Evolutionary conservation across 2,888 invertebrate species (phyloP).

Genomic region (Cantharis rufa): DNA sequence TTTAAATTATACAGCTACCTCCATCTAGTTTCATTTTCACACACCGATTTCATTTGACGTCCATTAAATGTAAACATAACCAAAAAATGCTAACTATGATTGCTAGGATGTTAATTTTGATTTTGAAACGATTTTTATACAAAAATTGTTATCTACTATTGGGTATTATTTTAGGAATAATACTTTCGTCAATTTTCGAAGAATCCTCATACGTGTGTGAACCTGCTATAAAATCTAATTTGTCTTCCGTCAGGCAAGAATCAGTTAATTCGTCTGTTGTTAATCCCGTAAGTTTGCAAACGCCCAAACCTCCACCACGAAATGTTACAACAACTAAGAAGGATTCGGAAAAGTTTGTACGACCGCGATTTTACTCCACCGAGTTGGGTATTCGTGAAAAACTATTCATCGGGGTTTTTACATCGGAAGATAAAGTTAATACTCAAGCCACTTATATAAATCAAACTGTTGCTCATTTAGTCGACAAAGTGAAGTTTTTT

Average conservation of each 20-base stretch:
- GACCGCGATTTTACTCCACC: constrained; percentile 92
- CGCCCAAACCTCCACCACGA: neutral
- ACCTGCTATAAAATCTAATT: neutral
- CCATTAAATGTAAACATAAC: neutral
- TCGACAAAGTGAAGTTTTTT: constrained; percentile 72
- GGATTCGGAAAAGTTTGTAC: constrained; percentile 61
- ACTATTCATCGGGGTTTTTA: constrained; percentile 84
- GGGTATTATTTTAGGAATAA: constrained; percentile 33
- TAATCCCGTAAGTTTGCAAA: neutral
- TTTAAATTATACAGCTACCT: no score
- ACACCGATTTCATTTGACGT: neutral
- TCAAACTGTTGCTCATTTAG: constrained; percentile 81
- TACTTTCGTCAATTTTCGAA: constrained; percentile 1
- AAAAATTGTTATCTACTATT: constrained; percentile 30
- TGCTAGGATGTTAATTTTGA: neutral
- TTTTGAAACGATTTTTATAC: neutral
- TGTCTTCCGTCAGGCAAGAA: neutral
- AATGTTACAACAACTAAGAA: constrained; percentile 20
- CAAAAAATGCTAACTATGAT: neutral
- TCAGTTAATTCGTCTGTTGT: neutral
- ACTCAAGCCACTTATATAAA: constrained; percentile 83
- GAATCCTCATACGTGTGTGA: neutral
- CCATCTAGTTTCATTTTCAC: no score
- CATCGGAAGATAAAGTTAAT: constrained; percentile 72
- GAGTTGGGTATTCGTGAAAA: constrained; percentile 92